Conservation (phyloP, 2,113 vertebrate genomes). For the Menura novaehollandiae region DNA sequence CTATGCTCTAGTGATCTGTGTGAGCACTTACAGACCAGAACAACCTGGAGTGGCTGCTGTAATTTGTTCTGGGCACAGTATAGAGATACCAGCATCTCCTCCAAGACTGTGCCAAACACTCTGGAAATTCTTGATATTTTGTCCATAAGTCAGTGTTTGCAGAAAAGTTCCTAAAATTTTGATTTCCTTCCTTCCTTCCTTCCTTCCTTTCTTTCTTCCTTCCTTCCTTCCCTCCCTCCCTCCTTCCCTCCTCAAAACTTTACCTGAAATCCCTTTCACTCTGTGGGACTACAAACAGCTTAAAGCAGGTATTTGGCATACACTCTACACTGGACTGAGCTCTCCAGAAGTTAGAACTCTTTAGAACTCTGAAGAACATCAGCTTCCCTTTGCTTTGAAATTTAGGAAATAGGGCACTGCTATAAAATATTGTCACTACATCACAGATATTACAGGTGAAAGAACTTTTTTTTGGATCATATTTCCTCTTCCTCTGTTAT, state of each 20-base stretch:
- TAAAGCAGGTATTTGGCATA: background rate
- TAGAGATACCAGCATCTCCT: background rate
- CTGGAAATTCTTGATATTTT: background rate
- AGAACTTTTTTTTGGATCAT: background rate
- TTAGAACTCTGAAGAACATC: constrained; percentile 16
- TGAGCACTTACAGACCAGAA: background rate
- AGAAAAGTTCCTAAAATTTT: background rate
- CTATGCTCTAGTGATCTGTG: background rate
- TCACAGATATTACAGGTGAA: background rate
- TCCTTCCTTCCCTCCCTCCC: background rate
- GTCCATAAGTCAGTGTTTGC: background rate
- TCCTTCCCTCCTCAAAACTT: background rate
- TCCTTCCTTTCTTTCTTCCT: background rate
- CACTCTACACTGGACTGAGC: background rate
- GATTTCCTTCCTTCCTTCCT: background rate
- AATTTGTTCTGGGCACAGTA: background rate
- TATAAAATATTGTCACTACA: background rate
- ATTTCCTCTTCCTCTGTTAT: background rate
- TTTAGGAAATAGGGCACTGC: background rate
- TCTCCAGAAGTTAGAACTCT: constrained; percentile 36
- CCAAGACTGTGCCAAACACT: background rate
- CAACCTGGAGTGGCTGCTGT: background rate
- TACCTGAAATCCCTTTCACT: background rate
- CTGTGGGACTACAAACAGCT: background rate
- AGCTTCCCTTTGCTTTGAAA: background rate